These are phyloP conservation scores for Pristionchus japonicus DNA, from an alignment of 2,888 invertebrate species.

Conservation along the genomic window DNA sequence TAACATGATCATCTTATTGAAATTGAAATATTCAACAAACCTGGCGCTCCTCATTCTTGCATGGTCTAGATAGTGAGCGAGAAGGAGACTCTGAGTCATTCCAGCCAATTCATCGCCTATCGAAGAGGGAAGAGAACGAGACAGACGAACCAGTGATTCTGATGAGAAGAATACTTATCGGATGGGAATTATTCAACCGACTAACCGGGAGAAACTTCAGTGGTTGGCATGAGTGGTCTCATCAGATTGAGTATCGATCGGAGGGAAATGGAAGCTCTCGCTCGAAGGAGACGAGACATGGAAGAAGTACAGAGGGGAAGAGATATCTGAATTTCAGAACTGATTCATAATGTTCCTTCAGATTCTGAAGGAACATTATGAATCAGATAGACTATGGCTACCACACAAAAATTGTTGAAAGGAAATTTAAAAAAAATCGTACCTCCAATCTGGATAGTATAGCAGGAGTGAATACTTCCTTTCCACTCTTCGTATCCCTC, in stretches of 20 bases:
- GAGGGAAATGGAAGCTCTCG: constrained; percentile 26
- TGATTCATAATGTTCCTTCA: too few species aligned
- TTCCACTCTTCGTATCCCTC: constrained; percentile 44
- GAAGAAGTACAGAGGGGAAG: constrained; percentile 35
- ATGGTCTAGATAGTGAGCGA: constrained; percentile 22
- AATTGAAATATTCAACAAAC: background rate
- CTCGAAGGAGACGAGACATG: constrained; percentile 43
- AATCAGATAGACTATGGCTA: too few species aligned
- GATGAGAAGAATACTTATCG: background rate
- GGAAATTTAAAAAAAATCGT: background rate
- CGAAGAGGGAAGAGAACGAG: constrained; percentile 33
- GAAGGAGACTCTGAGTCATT: constrained; percentile 12
- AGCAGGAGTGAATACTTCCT: constrained; percentile 42
- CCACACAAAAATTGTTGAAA: too few species aligned
- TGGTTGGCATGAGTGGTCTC: background rate
- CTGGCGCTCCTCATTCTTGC: constrained; percentile 38
- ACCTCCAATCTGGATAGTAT: constrained; percentile 43
- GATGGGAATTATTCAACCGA: background rate
- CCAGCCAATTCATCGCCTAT: constrained; percentile 17
- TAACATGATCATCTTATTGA: background rate
- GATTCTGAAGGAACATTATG: too few species aligned
- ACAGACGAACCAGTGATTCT: background rate
- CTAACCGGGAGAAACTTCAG: background rate
- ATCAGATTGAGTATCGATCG: constrained; percentile 24
- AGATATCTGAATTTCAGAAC: constrained; percentile 6